Conservation (phyloP, 2,113 vertebrate species). For the Mystacornis crossleyi region DNA sequence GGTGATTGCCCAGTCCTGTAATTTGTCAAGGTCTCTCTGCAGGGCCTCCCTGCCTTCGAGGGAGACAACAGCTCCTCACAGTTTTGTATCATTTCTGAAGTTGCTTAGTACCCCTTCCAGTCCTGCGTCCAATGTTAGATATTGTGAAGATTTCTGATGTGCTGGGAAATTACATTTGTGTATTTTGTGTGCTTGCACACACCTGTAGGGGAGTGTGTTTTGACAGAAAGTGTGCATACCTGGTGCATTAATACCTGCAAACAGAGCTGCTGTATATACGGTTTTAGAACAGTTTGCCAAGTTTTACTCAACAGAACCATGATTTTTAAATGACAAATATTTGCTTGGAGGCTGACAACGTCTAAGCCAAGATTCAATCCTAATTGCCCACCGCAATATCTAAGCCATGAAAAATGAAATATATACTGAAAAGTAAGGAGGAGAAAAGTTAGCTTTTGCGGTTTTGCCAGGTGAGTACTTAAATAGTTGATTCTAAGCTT, state of each 20-base stretch:
- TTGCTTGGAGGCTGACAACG: constrained; percentile 54
- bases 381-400: constrained; percentile 39
- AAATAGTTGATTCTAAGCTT: constrained; percentile 32
- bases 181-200: background rate
- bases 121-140: background rate
- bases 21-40: background rate
- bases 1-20: background rate
- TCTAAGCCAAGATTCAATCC: constrained; percentile 63
- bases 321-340: constrained; percentile 72
- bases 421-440: background rate
- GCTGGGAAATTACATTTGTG: background rate
- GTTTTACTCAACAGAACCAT: constrained; percentile 30
- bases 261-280: background rate
- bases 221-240: background rate
- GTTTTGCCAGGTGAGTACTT: constrained; percentile 17
- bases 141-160: background rate
- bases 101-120: background rate
- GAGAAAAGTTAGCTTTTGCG: background rate
- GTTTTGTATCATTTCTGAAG: background rate
- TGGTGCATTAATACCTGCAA: background rate
- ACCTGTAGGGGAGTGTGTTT: background rate
- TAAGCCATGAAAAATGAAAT: constrained; percentile 28
- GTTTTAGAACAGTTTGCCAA: constrained; percentile 37
- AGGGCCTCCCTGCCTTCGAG: background rate
- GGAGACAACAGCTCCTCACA: background rate